Conservation (phyloP, 2,888 invertebrate species). For the Troglohyphantes excavatus region DNA sequence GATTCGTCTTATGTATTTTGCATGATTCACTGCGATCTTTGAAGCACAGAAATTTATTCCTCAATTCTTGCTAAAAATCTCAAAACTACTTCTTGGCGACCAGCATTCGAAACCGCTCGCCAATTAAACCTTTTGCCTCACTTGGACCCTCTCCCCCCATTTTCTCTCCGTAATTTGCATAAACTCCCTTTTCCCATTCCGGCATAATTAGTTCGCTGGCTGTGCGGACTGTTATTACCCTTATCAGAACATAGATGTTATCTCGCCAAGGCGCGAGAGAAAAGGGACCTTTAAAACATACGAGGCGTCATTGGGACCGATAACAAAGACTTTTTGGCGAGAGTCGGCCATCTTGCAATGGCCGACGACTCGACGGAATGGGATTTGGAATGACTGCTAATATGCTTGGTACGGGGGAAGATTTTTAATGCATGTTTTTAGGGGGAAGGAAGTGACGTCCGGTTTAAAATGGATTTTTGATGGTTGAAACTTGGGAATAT, state of each 20-base stretch:
- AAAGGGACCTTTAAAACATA: conserved; percentile 47
- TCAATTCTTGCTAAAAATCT: background rate
- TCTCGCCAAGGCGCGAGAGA: conserved; percentile 41
- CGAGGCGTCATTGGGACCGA: conserved; percentile 56
- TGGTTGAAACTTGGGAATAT: background rate
- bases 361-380: background rate
- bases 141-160: background rate
- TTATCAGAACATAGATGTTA: conserved; percentile 74
- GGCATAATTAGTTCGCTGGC: conserved; percentile 71
- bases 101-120: background rate
- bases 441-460: conserved; percentile 6
- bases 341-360: conserved; percentile 46
- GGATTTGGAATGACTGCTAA: background rate
- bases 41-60: background rate
- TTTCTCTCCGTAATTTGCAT: conserved; percentile 69
- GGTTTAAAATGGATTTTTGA: conserved; percentile 16
- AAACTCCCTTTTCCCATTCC: conserved; percentile 67
- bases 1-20: background rate
- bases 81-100: background rate
- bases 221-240: conserved; percentile 65
- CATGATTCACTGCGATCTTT: background rate
- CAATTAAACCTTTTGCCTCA: conserved; percentile 8
- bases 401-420: background rate
- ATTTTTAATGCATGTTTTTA: conserved; percentile 53
- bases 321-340: conserved; percentile 55